Base-by-base conservation (phyloP, 2,888 invertebrate genomes). In the Galeruca laticollis region DNA sequence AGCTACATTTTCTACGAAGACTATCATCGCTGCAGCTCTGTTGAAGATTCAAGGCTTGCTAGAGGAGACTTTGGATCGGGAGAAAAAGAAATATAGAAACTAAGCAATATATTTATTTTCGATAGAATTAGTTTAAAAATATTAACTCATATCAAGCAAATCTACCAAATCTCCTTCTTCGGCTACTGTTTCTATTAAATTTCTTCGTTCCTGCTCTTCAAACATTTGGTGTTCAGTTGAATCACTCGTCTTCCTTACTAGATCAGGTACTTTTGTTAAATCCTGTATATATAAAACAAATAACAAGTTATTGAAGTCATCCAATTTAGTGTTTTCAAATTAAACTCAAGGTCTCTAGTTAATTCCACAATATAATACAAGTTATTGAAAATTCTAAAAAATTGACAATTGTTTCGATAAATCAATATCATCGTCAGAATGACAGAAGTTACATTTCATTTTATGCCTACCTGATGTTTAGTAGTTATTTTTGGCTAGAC, bases 101-200 rank as follows among this genome's bases (percentile, higher is more conserved):
- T n/a, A n/a, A n/a, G 3, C 26, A 6, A 26, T 54, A 37, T 37
- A n/a, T n/a, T n/a, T n/a, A n/a, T n/a, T n/a, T 37, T 37, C 10
- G 8, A 37, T 37, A 11, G 10, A 11, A 11, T 5, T 31, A 60
- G 15, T 60, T 13, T 37, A 21, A 43, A n/a, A 60, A 31, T 61
- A 21, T 54, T 52, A 67, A 40, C 6, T 67, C 43, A 60, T 47
- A 57, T 63, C 49, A 1, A 62, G 35, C 26, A 69, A 52, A 37
- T 69, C 69, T 1, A 69, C 69, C 43, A 69, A 64, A 37, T 69
- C 69, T 9, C 69, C 69, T 11, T 69, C 69, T 33, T 69, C 64
- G 20, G 63, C 69, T 10, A 69, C 33, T 9, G 37, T 59, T 18
- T 69, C 60, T n/a, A 60, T 52, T 33, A 60, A 59, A 31, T 64